These are phyloP conservation scores for Oreortyx pictus DNA, from an alignment of 2,797 vertebrate genomes.

Conservation along the genomic window DNA sequence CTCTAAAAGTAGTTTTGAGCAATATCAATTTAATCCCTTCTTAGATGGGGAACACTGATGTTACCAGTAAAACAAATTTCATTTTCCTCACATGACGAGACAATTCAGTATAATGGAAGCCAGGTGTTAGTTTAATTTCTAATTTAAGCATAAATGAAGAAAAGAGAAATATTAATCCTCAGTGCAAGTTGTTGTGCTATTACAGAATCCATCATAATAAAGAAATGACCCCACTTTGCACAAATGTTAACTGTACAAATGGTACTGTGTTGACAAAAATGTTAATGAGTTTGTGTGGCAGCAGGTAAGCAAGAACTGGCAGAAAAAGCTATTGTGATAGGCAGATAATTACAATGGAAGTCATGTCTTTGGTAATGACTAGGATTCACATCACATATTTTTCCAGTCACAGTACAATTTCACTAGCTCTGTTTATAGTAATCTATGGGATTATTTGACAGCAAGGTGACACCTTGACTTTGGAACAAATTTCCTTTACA, in stretches of 20 bases:
- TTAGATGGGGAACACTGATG: conserved; percentile 27
- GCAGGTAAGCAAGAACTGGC: conserved; percentile 62
- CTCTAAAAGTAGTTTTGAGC: conserved; percentile 38
- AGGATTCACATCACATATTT: conserved; percentile 78
- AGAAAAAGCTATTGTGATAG: conserved; percentile 63
- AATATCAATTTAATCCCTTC: conserved; percentile 17
- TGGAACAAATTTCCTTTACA: conserved; percentile 74
- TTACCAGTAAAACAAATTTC: conserved; percentile 43
- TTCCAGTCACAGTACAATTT: conserved; percentile 73
- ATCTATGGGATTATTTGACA: conserved; percentile 80
- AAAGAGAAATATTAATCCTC: conserved; percentile 75
- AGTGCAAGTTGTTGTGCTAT: conserved; percentile 67
- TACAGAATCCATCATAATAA: conserved; percentile 74
- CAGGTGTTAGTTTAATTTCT: conserved; percentile 78
- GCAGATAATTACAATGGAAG: conserved; percentile 76
- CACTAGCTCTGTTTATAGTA: conserved; percentile 71
- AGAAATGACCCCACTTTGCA: conserved; percentile 64
- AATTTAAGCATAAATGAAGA: conserved; percentile 77
- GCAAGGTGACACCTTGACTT: conserved; percentile 80
- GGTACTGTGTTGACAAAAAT: conserved; percentile 51
- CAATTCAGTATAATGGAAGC: conserved; percentile 61
- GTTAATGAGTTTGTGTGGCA: conserved; percentile 75
- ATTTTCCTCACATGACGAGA: conserved; percentile 66
- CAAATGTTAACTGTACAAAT: conserved; percentile 73
- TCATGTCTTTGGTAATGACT: conserved; percentile 73